phyloP scores from a whole-genome alignment of 92 coral and sea anemone species.

The Porites evermanni region DNA sequence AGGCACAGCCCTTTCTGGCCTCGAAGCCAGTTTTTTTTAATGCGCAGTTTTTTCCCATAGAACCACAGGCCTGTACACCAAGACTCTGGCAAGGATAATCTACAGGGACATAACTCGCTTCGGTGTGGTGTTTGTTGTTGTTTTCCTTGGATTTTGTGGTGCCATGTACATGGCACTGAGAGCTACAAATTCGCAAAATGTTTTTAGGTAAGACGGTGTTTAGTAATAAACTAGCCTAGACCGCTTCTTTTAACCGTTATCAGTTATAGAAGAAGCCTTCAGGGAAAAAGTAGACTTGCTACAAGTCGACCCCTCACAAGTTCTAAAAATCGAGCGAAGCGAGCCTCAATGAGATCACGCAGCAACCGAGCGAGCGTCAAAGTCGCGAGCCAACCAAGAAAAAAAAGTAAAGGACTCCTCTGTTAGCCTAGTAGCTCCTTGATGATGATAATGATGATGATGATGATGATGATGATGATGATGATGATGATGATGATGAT shows the following conservation, averaged over 20 bases:
- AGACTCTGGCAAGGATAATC: constrained; percentile 88
- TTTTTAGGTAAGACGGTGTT: constrained; percentile 63
- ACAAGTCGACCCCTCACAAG: too few species aligned
- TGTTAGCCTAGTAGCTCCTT: too few species aligned
- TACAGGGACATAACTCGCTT: constrained; percentile 88
- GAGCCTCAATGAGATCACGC: too few species aligned
- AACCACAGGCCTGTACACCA: constrained; percentile 91
- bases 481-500: too few species aligned
- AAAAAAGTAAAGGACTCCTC: too few species aligned
- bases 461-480: too few species aligned
- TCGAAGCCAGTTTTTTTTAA: not conserved
- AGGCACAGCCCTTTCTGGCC: not conserved
- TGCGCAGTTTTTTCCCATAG: constrained; percentile 35
- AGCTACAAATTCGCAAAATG: constrained; percentile 78
- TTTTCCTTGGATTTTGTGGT: constrained; percentile 87
- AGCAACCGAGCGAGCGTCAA: too few species aligned
- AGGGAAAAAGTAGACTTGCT: too few species aligned
- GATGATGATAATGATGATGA: too few species aligned
- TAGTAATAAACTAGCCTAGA: not conserved
- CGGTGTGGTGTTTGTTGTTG: constrained; percentile 73
- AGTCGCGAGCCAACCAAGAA: too few species aligned
- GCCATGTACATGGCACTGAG: constrained; percentile 83
- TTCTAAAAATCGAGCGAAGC: too few species aligned
- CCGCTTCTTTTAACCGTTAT: not conserved
- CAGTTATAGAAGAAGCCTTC: not conserved